Base-by-base conservation (phyloP, 2,113 vertebrate genomes). In the Scomber colias region DNA sequence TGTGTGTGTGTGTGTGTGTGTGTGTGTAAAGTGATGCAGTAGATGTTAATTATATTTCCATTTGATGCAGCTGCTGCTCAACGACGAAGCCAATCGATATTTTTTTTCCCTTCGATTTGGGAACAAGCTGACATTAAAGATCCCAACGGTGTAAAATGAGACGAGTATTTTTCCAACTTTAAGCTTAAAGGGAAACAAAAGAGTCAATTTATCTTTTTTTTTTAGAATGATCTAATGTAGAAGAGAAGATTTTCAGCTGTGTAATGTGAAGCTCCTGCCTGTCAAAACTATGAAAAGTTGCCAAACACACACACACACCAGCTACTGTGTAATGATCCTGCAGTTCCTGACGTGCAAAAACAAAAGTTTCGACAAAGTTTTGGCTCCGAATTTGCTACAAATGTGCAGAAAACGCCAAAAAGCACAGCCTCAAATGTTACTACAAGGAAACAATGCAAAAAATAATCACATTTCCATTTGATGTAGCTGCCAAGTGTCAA, bases 251-350 rank as follows among this genome's bases (percentile, higher is more conserved):
- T 9, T 40, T 40, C 35, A 9, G 35, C 35, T 40, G 15, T 14
- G 27, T 48, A 4, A 15, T 19, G 12, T 15, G 30, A 15, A 2
- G 35, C 54, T 30, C 12, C 51, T 12, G 4, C 46, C 13, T 35
- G 24, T 24, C 48, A 21, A 4, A 75, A 59, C 46, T 5, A 46
- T 56, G 54, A 64, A 45, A 59, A 12, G 16, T 5, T 75, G 27
- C 14, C 57, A 48, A 21, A 57, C 31, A 50, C 60, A 17, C 21
- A 51, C 75, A 50, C 24, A 66, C 5, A 30, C 3, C 11, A 51
- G 50, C 19, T 51, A 5, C 35, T 40, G 35, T 40, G 35, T 27
- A 27, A 83, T 68, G 66, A 27, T 69, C 10, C 30, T 31, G 65
- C 71, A 27, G 15, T 5, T 45, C 51, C 19, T 0, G 30, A 7